These are phyloP conservation scores for Diploscapter pachys DNA, from an alignment of 1,140 invertebrate species.

Conservation along the genomic window DNA sequence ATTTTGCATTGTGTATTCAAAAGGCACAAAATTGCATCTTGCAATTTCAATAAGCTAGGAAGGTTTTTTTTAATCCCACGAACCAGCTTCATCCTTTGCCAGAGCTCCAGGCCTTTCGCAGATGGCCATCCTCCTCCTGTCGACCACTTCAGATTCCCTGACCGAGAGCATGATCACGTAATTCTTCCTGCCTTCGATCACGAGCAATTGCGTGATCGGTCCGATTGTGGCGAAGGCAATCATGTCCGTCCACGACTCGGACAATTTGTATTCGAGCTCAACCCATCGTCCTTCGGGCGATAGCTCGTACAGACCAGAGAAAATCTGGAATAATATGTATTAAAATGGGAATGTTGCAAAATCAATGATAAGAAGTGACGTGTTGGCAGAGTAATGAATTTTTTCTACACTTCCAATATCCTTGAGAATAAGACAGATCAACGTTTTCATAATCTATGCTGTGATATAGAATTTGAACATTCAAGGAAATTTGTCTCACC, in stretches of 20 bases:
- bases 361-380: background rate
- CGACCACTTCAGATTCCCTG: conserved; percentile 32
- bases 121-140: conserved; percentile 35
- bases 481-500: background rate
- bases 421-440: background rate
- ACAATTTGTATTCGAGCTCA: conserved; percentile 32
- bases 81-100: conserved; percentile 34
- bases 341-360: background rate
- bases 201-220: conserved; percentile 35
- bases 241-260: conserved; percentile 31
- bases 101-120: conserved; percentile 36
- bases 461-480: background rate
- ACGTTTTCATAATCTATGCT: background rate
- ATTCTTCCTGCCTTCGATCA: conserved; percentile 32
- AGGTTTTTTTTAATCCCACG: background rate
- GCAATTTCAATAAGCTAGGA: background rate
- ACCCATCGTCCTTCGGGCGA: conserved; percentile 33
- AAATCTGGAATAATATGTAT: conserved; percentile 14
- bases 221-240: conserved; percentile 34
- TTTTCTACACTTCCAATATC: background rate
- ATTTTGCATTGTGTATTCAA: background rate
- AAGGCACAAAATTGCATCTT: conserved; percentile 1
- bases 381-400: background rate
- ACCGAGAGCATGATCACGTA: conserved; percentile 33
- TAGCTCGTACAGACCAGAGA: conserved; percentile 37